Evolutionary conservation across 2,113 vertebrate genomes (phyloP).

Genomic region (Orcinus orca): DNA sequence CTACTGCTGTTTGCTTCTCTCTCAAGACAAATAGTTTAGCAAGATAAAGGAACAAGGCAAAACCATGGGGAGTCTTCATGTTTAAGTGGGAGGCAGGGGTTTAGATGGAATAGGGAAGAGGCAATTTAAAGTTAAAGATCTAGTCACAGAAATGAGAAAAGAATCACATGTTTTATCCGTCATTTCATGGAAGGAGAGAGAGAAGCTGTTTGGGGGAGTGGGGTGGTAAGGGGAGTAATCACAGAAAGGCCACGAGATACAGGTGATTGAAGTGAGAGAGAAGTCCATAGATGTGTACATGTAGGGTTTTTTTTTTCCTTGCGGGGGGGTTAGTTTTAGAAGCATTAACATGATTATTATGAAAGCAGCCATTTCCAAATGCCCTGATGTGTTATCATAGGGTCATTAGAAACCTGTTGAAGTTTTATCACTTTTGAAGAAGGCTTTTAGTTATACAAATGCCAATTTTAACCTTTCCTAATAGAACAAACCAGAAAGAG

Average conservation of each 20-base stretch:
- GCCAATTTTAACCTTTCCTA: slow-evolving; percentile 35
- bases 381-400: background rate
- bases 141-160: background rate
- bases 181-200: background rate
- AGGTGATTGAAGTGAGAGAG: background rate
- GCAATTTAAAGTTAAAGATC: background rate
- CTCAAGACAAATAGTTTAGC: background rate
- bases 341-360: background rate
- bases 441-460: background rate
- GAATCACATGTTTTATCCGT: background rate
- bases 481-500: slow-evolving; percentile 11
- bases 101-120: background rate
- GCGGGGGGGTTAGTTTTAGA: background rate
- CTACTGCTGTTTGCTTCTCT: background rate
- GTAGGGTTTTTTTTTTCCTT: background rate
- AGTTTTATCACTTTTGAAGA: background rate
- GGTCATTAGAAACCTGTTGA: background rate
- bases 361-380: background rate
- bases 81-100: background rate
- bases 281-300: background rate
- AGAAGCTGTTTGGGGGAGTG: background rate
- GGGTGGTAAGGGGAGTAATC: background rate
- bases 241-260: background rate
- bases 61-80: background rate
- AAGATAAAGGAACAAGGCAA: background rate